Base-by-base conservation (phyloP, 2,113 vertebrate genomes). In the Symphodus melops region DNA sequence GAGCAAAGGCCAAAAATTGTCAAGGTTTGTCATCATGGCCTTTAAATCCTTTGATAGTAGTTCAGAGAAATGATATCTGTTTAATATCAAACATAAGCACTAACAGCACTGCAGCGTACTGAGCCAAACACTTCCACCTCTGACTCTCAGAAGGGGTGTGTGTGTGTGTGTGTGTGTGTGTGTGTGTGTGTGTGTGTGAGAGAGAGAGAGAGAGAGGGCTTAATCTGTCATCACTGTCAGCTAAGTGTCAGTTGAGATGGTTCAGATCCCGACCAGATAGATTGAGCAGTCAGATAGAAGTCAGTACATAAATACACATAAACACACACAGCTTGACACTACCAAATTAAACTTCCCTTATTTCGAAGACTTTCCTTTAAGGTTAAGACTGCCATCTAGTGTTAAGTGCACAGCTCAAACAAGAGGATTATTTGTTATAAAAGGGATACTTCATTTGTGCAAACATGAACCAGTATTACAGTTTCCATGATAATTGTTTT, bases 371-470 rank as follows among this genome's bases (percentile, higher is more conserved):
- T 71, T 62, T 49, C 12, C 28, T 9, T 72, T 71, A 21, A 73
- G 77, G 52, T 41, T 54, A 73, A 90, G 37, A 61, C 79, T 88
- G 91, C 87, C 92, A 75, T 75, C 91, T 91, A 79, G 85, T 90
- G 91, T 52, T 56, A 11, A 12, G 14, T 48, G 17, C 9, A 21
- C 7, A 46, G 20, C 48, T 10, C 9, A 78, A 77, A 65, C 23
- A 1, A 8, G 46, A 25, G n/a, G 6, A 12, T 58, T 33, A 39
- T 60, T 51, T 61, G 23, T 19, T 19, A 6, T n/a, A n/a, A n/a
- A n/a, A n/a, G n/a, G n/a, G n/a, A n/a, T n/a, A n/a, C n/a, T n/a
- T n/a, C n/a, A n/a, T n/a, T n/a, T n/a, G n/a, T n/a, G n/a, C n/a
- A n/a, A n/a, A n/a, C n/a, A n/a, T n/a, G n/a, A n/a, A n/a, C n/a